Evolutionary conservation across 2,113 vertebrate species (phyloP), one percentile per base, ranked within the genome.

Genomic region (Galemys pyrenaicus): DNA sequence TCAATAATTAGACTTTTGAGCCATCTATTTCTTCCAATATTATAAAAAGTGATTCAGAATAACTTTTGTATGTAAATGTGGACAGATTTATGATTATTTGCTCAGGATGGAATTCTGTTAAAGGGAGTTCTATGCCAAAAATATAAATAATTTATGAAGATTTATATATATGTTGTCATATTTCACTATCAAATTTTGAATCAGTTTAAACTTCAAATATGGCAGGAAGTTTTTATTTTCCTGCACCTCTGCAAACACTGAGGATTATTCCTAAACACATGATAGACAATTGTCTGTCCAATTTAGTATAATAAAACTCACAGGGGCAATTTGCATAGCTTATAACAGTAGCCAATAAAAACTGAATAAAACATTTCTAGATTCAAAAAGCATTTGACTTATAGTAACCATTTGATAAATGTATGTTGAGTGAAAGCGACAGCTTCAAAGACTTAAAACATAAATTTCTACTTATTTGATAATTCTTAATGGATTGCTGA

Each of bases 251-350:
- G 11, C 11, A 5, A 44, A 17, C 5, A 58, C 9, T 58, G 3
- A 65, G 11, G 70, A 51, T 75, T 84, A 75, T 67, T 32, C 28
- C 3, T 41, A 24, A 92, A 80, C 3, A 64, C 26, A 70, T 73
- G 17, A 35, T 90, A 79, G 62, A 90, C 30, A 77, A 78, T 83
- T 70, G 4, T 0, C 19, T 74, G 90, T 95, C 75, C 26, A 64
- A 41, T 64, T 70, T 89, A 87, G 51, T 6, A 41, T 20, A 94
- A 91, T 68, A 46, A 70, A 94, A 81, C 28, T 87, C 35, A 92
- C 73, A 75, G 13, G 10, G 77, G 1, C 5, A 37, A 9, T 37
- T 91, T 60, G 46, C 32, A 68, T 22, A 51, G 17, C 54, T 70
- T 56, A 73, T 78, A 87, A 74, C 0, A 73, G 15, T 6, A 67